Base-by-base conservation (phyloP, 2,113 vertebrate genomes). In the Silurus asotus region DNA sequence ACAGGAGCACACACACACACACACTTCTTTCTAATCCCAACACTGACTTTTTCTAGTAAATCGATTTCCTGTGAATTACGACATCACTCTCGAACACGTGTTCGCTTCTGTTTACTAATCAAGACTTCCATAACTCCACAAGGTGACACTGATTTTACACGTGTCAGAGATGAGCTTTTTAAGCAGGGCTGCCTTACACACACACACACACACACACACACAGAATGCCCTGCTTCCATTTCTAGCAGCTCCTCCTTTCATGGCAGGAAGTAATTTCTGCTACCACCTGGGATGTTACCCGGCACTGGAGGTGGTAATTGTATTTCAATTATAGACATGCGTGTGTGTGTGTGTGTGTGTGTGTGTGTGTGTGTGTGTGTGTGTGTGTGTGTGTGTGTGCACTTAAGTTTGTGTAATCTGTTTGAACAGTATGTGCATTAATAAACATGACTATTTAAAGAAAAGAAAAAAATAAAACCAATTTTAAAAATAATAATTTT, bases 221-320 rank as follows among this genome's bases (percentile, higher is more conserved):
- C 10, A 82, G 78, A 81, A 28, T 86, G 88, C 75, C 88, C 88
- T 89, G 88, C 56, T 89, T 89, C 80, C 84, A 88, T 89, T 89
- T 89, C 86, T 62, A 85, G 86, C 81, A 15, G 45, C 84, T 85
- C 88, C 83, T 87, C 88, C 86, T 85, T 59, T 28, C 67, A 76
- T 81, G 64, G 86, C 88, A 75, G 13, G 80, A 86, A 79, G 74
- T 78, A 76, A 87, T 75, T 85, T 83, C 84, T 86, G 64, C 70
- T 76, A 83, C 88, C 88, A 88, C 88, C 83, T 88, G 88, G 86
- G 88, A 89, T 89, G 84, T 76, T 89, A 88, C 88, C 86, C 84
- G 5, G 86, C 74, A 62, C 84, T 83, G 84, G 59, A 89, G 87
- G 86, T 88, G 84, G 84, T 89, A 89, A 89, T 86, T 89, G 88